A percentile compares a stretch with the other conserved stretches of the same genome.
These are phyloP conservation scores for Gobiocypris rarus DNA, from an alignment of 2,113 vertebrate genomes.

Conservation along the genomic window DNA sequence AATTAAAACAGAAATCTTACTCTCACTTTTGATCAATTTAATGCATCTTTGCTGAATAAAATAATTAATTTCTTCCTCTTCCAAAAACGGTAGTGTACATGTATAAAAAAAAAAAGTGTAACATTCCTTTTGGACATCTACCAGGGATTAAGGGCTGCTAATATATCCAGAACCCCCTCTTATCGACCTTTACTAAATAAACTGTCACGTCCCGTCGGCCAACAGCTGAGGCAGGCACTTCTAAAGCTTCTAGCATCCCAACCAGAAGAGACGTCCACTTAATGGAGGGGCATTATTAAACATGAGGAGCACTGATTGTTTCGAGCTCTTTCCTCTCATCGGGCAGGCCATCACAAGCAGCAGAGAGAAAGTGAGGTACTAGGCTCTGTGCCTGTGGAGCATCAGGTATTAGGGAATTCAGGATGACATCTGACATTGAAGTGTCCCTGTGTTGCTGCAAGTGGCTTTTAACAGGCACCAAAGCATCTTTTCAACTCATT, in stretches of 20 bases:
- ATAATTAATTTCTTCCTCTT: not conserved
- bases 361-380: not conserved
- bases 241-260: conserved; percentile 17
- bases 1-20: not conserved
- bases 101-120: not conserved
- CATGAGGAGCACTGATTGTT: conserved; percentile 42
- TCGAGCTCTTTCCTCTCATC: conserved; percentile 26
- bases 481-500: conserved; percentile 27
- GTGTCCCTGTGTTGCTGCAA: not conserved
- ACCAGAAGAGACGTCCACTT: conserved; percentile 28
- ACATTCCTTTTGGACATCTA: not conserved
- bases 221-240: conserved; percentile 36
- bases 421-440: conserved; percentile 37
- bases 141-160: conserved; percentile 14
- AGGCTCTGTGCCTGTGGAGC: conserved; percentile 28
- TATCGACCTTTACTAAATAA: conserved; percentile 33
- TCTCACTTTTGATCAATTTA: not conserved
- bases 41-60: not conserved
- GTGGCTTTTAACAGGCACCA: conserved; percentile 7
- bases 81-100: not conserved
- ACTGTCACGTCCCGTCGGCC: conserved; percentile 17
- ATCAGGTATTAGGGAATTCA: conserved; percentile 17
- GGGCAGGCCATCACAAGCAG: not conserved
- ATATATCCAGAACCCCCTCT: conserved; percentile 20
- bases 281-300: conserved; percentile 48